phyloP scores from a whole-genome alignment of 2,888 invertebrate genomes.

The Glyphotaelius pellucidus region DNA sequence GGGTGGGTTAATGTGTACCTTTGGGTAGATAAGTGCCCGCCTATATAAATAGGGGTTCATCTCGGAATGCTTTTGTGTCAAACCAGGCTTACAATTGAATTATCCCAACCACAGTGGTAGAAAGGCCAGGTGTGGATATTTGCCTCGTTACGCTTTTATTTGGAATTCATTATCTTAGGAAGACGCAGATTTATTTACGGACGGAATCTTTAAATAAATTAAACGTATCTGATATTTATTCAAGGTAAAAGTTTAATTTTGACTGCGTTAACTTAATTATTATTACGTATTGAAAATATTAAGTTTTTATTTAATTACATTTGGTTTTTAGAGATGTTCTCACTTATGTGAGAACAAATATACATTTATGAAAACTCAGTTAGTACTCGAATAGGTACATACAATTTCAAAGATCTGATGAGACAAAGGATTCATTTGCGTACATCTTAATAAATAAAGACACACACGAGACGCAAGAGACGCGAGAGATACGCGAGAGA shows the following conservation, averaged over 20 bases:
- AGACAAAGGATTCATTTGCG: too few species aligned
- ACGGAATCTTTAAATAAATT: background rate
- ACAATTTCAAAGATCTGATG: too few species aligned
- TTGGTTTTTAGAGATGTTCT: too few species aligned
- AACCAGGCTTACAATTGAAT: constrained; percentile 36
- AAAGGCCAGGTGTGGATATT: constrained; percentile 5
- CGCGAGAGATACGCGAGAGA: too few species aligned
- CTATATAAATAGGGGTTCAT: constrained; percentile 38
- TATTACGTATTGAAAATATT: background rate
- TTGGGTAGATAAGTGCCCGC: background rate
- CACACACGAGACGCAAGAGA: too few species aligned
- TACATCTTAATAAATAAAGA: too few species aligned
- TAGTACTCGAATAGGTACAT: too few species aligned
- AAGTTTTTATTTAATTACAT: too few species aligned
- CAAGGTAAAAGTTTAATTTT: background rate
- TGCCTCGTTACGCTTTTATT: constrained; percentile 20
- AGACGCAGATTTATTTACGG: background rate
- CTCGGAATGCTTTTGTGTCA: constrained; percentile 45
- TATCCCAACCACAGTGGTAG: constrained; percentile 12
- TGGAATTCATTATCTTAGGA: background rate
- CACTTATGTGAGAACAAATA: too few species aligned
- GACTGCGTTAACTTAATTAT: background rate
- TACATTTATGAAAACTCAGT: too few species aligned
- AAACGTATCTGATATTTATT: background rate
- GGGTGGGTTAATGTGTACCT: background rate